Conservation (phyloP, 2,797 vertebrate species). For the Momotus momota region DNA sequence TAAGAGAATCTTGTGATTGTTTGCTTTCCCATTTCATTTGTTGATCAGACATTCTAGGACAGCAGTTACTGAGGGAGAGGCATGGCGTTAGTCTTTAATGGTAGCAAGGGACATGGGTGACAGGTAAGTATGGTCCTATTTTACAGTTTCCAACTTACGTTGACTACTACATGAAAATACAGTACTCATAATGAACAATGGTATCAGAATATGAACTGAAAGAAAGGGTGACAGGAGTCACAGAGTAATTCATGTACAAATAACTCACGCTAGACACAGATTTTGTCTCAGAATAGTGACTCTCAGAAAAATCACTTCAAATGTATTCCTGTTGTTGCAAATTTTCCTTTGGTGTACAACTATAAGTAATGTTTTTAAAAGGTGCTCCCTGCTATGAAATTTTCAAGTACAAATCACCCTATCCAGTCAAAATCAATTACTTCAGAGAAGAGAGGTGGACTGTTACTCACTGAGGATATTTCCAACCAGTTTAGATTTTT, state of each 20-base stretch:
- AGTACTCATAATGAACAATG: neutral
- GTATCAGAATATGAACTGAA: neutral
- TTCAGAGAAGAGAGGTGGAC: neutral
- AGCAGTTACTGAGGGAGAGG: neutral
- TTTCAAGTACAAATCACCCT: conserved; percentile 7
- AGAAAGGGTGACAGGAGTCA: neutral
- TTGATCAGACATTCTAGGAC: neutral
- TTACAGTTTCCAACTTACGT: neutral
- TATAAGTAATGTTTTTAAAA: conserved; percentile 8
- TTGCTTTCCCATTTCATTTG: neutral
- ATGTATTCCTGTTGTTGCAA: neutral
- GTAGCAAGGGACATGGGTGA: fast-evolving
- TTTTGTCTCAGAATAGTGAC: neutral
- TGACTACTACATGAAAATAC: neutral
- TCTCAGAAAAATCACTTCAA: neutral
- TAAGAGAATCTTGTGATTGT: neutral
- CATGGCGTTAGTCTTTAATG: fast-evolving
- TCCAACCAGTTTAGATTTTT: neutral
- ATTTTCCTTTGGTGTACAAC: neutral
- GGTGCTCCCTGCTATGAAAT: neutral
- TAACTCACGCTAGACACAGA: neutral
- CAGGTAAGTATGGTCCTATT: neutral
- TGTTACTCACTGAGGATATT: neutral
- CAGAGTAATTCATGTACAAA: neutral
- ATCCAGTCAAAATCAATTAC: conserved; percentile 4